These are phyloP conservation scores for Eucera pruinosa DNA, from an alignment of 2,888 invertebrate genomes.

Conservation along the genomic window DNA sequence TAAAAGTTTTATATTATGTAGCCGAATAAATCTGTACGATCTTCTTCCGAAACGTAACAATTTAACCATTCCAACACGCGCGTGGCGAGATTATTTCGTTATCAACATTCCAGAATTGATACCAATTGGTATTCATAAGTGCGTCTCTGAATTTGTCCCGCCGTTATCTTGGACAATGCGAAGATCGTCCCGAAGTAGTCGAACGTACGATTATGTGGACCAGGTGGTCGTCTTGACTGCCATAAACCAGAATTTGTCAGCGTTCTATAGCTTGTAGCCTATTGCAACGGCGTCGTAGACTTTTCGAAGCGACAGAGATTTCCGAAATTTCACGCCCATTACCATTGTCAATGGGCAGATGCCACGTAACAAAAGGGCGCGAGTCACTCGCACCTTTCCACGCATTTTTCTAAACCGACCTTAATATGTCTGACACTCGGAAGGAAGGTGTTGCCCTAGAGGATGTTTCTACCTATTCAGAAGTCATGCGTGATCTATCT, in stretches of 20 bases:
- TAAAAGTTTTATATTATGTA: too few species aligned
- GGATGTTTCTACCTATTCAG: not conserved
- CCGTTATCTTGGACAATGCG: not conserved
- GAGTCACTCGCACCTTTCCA: constrained; percentile 70
- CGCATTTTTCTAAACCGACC: constrained; percentile 43
- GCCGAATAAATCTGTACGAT: too few species aligned
- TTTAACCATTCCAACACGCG: too few species aligned
- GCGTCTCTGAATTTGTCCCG: too few species aligned
- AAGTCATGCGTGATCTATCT: constrained; percentile 4
- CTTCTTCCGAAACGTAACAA: too few species aligned
- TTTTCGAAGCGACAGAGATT: constrained; percentile 70
- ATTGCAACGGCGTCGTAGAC: constrained; percentile 59
- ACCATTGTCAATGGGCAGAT: constrained; percentile 81
- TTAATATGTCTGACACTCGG: constrained; percentile 37
- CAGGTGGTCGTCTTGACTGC: constrained; percentile 71
- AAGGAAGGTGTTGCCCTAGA: constrained; percentile 23
- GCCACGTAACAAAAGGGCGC: constrained; percentile 73
- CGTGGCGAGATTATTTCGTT: too few species aligned
- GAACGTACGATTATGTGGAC: constrained; percentile 1
- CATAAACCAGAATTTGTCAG: constrained; percentile 82
- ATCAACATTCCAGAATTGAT: too few species aligned
- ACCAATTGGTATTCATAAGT: too few species aligned
- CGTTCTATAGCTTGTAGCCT: constrained; percentile 63
- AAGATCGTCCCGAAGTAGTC: constrained; percentile 11
- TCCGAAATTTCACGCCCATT: constrained; percentile 83